phyloP scores from a whole-genome alignment of 2,797 vertebrate genomes.

The Sarcophilus harrisii region DNA sequence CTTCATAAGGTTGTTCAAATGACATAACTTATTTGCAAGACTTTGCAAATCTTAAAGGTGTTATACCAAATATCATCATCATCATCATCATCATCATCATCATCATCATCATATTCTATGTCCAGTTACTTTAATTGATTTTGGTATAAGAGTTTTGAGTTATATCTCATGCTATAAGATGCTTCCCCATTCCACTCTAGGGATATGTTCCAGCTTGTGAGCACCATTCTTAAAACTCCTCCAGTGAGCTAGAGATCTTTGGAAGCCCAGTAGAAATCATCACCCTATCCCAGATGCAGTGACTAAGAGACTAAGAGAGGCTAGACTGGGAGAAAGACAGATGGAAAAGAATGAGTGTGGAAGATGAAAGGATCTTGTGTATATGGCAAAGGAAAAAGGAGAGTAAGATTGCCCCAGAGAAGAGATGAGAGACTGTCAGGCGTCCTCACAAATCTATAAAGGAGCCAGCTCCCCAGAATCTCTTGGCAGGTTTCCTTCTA shows the following conservation, averaged over 20 bases:
- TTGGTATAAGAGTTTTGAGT: not conserved
- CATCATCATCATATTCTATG: not conserved
- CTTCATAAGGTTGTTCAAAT: not conserved
- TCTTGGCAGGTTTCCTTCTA: not conserved
- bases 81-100: not conserved
- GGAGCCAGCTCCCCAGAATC: not conserved
- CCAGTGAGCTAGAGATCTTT: not conserved
- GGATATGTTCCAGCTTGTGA: not conserved
- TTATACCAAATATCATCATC: not conserved
- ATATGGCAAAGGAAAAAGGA: not conserved
- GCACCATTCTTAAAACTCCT: not conserved
- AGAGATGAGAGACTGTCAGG: not conserved
- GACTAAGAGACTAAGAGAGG: not conserved
- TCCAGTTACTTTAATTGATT: not conserved
- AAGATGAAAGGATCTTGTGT: too few species aligned
- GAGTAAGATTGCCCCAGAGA: fast-evolving
- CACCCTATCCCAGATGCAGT: too few species aligned
- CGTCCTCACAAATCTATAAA: not conserved
- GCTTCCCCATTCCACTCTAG: too few species aligned
- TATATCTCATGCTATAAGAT: not conserved
- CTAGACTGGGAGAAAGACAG: not conserved
- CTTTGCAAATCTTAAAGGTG: not conserved
- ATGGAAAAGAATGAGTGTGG: not conserved
- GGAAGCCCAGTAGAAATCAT: not conserved
- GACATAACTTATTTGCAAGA: not conserved